Percentiles rank a stretch among this genome's conserved stretches.
These are phyloP conservation scores for Ctenosaura bakeri DNA, from an alignment of 2,797 vertebrate genomes.

Conservation along the genomic window DNA sequence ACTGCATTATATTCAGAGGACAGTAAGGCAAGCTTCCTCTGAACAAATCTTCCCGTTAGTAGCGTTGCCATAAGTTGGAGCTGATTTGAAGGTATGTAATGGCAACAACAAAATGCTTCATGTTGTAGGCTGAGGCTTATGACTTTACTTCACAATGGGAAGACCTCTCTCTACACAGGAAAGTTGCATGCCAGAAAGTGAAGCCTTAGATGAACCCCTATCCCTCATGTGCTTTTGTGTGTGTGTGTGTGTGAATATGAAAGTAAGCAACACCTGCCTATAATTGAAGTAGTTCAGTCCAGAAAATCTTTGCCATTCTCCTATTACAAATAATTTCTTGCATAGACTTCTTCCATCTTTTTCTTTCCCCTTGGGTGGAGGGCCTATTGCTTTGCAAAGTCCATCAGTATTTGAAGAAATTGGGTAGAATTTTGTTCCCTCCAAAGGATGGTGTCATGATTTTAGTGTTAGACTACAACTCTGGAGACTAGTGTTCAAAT, in stretches of 20 bases:
- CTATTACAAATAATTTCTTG: background rate
- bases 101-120: too few species aligned
- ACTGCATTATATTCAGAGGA: background rate
- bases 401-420: background rate
- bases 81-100: too few species aligned
- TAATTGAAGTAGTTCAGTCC: background rate
- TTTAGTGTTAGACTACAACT: too few species aligned
- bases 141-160: background rate
- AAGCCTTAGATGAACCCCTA: background rate
- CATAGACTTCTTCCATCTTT: too few species aligned
- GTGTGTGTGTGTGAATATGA: background rate
- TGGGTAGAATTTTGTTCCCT: background rate
- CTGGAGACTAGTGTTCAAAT: too few species aligned
- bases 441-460: background rate
- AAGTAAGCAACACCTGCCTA: background rate
- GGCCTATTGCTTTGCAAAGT: background rate
- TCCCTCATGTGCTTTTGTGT: background rate
- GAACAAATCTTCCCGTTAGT: too few species aligned
- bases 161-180: background rate
- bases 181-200: background rate
- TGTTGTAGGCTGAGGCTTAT: background rate
- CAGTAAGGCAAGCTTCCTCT: too few species aligned
- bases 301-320: background rate
- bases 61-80: too few species aligned
- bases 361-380: too few species aligned